Evolutionary conservation across 2,797 vertebrate genomes (phyloP), one percentile per base, ranked within the genome.

Genomic region (Fistularia commersonii): DNA sequence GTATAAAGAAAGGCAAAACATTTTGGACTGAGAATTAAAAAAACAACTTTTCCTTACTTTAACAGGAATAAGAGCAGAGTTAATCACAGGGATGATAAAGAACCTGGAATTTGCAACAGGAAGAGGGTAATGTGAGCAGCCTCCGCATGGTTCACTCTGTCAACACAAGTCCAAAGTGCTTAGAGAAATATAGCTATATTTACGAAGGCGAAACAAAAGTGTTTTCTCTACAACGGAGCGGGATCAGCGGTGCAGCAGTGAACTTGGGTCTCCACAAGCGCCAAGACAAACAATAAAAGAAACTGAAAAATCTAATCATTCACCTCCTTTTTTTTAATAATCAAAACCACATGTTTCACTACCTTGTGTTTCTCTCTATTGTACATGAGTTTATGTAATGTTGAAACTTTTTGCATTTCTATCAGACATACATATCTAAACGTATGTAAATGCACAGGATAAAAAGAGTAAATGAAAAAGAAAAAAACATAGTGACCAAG

Each of bases 201-300:
- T 46, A 62, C 54, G 73, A 69, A 69, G 51, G 56, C 49, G 54
- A 66, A 69, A 81, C 46, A 64, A 62, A 69, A 63, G 59, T 42
- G n/a, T 66, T 68, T 62, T 59, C 50, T 44, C 15, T 56, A 48
- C 41, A 32, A 45, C 32, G 41, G 43, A 57, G 67, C 45, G 51
- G 60, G 70, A 74, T 7, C 57, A 64, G 47, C 5, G 2, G 40
- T 40, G 31, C 54, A 34, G 47, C 13, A 39, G 37, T 44, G 23
- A 54, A 51, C 64, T 63, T 44, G 76, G 63, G 56, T 64, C 70
- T 67, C 60, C 51, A 52, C 6, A 2, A 41, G 13, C 3, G 32
- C 43, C 45, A 47, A 52, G 68, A 66, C 64, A 83, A 58, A 66
- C 50, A 54, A 54, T 76, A 79, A 56, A 68, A 60, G 45, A 63